These are phyloP conservation scores for Rhabdomys dilectus DNA, from an alignment of 2,113 vertebrate species.

Conservation along the genomic window DNA sequence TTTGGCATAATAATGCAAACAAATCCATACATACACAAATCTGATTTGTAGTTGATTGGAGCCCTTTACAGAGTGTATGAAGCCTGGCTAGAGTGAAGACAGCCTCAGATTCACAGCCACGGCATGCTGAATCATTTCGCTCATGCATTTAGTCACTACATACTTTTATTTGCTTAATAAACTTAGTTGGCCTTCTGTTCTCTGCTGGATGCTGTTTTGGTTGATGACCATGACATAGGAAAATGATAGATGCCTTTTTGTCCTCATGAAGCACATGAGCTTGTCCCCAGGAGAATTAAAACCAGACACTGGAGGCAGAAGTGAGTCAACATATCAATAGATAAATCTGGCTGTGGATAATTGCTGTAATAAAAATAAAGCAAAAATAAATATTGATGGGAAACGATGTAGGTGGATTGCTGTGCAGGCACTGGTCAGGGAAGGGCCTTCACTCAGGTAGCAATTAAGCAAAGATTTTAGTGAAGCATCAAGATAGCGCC, in stretches of 20 bases:
- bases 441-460: neutral
- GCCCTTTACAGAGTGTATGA: neutral
- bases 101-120: accelerated
- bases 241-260: neutral
- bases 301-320: neutral
- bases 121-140: neutral
- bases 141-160: neutral
- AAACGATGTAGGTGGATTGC: too few species aligned
- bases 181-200: neutral
- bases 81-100: accelerated
- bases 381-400: too few species aligned
- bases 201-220: neutral
- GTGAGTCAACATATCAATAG: neutral
- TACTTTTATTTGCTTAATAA: neutral
- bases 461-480: neutral
- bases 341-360: neutral
- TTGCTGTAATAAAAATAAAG: neutral
- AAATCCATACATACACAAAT: neutral
- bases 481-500: neutral
- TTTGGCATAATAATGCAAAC: neutral
- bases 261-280: neutral
- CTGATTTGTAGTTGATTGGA: accelerated
- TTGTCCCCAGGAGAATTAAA: neutral
- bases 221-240: neutral
- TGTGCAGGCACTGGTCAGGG: accelerated